These are phyloP conservation scores for Drosophila arawakana DNA, from an alignment of 1,140 invertebrate genomes.

Conservation along the genomic window DNA sequence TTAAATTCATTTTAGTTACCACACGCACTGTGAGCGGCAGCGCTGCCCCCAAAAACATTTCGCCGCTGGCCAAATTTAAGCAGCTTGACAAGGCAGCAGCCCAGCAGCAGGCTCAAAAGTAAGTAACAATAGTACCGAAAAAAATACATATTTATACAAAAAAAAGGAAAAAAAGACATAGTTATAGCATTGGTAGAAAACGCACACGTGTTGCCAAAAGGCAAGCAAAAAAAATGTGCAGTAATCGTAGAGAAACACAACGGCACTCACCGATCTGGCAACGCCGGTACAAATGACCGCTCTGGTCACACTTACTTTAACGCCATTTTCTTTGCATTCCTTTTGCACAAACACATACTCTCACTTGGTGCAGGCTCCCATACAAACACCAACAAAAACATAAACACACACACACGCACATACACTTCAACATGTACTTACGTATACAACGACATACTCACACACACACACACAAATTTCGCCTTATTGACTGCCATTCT, in stretches of 20 bases:
- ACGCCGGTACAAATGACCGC: background rate
- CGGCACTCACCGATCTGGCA: background rate
- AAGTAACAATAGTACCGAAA: slow-evolving; percentile 74
- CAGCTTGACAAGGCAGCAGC: slow-evolving; percentile 93
- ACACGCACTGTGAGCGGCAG: slow-evolving; percentile 86
- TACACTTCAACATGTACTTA: background rate
- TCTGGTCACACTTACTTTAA: slow-evolving; percentile 2
- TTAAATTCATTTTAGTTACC: slow-evolving; percentile 86
- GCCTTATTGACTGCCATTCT: slow-evolving; percentile 38
- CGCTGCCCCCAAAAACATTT: slow-evolving; percentile 88
- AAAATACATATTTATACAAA: background rate
- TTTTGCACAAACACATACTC: slow-evolving; percentile 25
- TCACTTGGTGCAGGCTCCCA: slow-evolving; percentile 34
- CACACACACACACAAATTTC: slow-evolving; percentile 31
- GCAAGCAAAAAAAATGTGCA: slow-evolving; percentile 12
- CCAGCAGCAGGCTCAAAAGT: slow-evolving; percentile 89
- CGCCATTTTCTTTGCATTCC: slow-evolving; percentile 32
- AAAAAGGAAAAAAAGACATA: background rate
- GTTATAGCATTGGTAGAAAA: background rate
- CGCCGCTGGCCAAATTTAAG: slow-evolving; percentile 95
- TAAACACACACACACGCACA: slow-evolving; percentile 7
- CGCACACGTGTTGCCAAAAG: background rate
- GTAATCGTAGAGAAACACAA: slow-evolving; percentile 1
- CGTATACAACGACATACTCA: background rate
- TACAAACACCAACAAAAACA: slow-evolving; percentile 4